Base-by-base conservation (phyloP, 1,140 invertebrate genomes). In the Lepidurus packardi region DNA sequence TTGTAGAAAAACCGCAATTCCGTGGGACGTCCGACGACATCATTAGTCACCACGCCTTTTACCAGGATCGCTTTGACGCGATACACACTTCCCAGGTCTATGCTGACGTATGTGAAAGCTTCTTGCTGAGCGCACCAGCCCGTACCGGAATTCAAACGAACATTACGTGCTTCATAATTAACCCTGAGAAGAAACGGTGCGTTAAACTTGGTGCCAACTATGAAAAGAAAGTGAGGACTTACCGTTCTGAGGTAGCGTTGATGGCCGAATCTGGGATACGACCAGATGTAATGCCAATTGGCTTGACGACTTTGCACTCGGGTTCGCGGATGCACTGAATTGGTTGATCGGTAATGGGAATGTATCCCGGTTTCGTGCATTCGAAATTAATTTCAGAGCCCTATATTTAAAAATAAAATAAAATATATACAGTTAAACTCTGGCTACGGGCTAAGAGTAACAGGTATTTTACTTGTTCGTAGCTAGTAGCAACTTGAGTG, bases 1-100 rank as follows among this genome's bases (percentile, higher is more conserved):
- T 98, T 98, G 84, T 98, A 98, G 88, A 98, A 98, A 86, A 98
- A 96, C 79, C 96, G 88, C 78, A 98, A 95, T 88, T 98, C 95
- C 0, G 95, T 98, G 8, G 95, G 95, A 78, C 95, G 88, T 77
- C 95, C 95, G 11, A 97, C 95, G 76, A 97, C 95, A 82, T 97
- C 95, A 81, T 96, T 96, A 1, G 95, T 97, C 5, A 97, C 93
- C 13, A 97, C 95, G 77, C 95, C 95, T 86, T 84, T 84, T 25
- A 81, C 80, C 42, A 80, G n/a, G 73, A 81, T 83, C 78, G 88
- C 87, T 81, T 96, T 98, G 0, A 98, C 92, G 81, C 94, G 88
- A 83, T 92, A 93, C 13, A 97, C 91, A 85, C 92, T 91, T 75
- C 95, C 95, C 74, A 98, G 87, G 85, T 98, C 96, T 11, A 98